These are phyloP conservation scores for Xestia xanthographa DNA, from an alignment of 2,888 invertebrate species.

Conservation along the genomic window DNA sequence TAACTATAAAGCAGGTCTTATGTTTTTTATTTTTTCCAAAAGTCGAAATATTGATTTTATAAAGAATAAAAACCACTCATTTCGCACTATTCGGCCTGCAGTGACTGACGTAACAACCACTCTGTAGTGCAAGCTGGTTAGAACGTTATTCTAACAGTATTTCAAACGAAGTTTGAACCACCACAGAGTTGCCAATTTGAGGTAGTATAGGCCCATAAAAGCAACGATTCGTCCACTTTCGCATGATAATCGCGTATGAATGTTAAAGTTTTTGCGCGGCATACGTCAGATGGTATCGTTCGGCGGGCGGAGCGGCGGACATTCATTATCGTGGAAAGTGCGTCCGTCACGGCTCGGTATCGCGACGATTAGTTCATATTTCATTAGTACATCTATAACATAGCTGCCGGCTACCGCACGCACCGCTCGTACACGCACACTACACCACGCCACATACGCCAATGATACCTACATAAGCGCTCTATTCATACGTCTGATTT, in stretches of 20 bases:
- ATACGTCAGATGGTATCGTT: constrained; percentile 46
- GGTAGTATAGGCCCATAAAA: no score
- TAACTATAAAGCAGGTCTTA: no score
- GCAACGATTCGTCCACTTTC: constrained; percentile 25
- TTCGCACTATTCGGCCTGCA: no score
- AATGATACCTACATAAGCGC: not conserved
- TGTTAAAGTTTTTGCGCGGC: constrained; percentile 26
- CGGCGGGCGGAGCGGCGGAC: constrained; percentile 9
- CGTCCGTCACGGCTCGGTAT: constrained; percentile 47
- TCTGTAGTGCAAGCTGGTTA: no score
- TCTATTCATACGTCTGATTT: constrained; percentile 30
- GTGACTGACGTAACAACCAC: no score
- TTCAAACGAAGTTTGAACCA: no score
- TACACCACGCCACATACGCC: constrained; percentile 1
- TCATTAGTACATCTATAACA: constrained; percentile 30
- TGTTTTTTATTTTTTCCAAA: no score
- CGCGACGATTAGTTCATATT: constrained; percentile 25
- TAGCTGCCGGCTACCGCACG: constrained; percentile 49
- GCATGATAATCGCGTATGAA: constrained; percentile 18
- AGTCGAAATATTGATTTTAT: no score
- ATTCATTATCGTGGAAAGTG: constrained; percentile 59
- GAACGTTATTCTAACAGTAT: no score
- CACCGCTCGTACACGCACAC: constrained; percentile 38
- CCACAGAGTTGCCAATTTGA: no score
- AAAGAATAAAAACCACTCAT: no score